Evolutionary conservation across 2,797 vertebrate genomes (phyloP), one percentile per base, ranked within the genome.

Genomic region (Falco biarmicus): DNA sequence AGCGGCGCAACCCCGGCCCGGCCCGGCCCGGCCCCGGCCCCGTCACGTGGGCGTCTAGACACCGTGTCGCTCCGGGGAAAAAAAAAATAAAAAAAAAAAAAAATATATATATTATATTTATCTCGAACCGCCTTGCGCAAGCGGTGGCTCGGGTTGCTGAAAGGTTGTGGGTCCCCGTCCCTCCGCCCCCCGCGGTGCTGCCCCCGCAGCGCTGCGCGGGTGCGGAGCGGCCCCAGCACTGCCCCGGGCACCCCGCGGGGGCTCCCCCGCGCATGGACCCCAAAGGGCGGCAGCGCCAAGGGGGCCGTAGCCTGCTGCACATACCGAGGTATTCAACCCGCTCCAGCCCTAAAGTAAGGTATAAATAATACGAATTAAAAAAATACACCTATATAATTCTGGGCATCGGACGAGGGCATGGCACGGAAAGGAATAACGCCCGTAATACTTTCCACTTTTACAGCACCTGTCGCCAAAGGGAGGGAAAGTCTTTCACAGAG

Each of bases 11-110:
- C 98, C 97, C 93, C 90, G 95, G 96, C 97, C 93, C 59, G 81
- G 78, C 78, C 63, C n/a, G 34, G 34, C 34, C 34, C 34, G 34
- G 34, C 34, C 34, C 66, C 83, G 77, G 70, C 64, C 88, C 90
- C 97, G 97, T 99, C 99, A 99, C 98, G 99, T 99, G 99, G 98
- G 98, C 98, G 99, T 99, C 99, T 99, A 99, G 99, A 99, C 99
- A 99, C 98, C 98, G 98, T 99, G 99, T 99, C 99, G 99, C 99
- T 99, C 99, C 97, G 97, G 98, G 98, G 97, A n/a, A n/a, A n/a
- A n/a, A n/a, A n/a, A n/a, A n/a, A n/a, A n/a, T n/a, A 98, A 98
- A 98, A 98, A 98, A 82, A 86, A 66, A 66, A 98, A 80, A 59
- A 61, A 64, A 59, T 71, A 43, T 37, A 37, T 50, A 45, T 64